phyloP scores from a whole-genome alignment of 2,888 invertebrate species.

The Danaus chrysippus region DNA sequence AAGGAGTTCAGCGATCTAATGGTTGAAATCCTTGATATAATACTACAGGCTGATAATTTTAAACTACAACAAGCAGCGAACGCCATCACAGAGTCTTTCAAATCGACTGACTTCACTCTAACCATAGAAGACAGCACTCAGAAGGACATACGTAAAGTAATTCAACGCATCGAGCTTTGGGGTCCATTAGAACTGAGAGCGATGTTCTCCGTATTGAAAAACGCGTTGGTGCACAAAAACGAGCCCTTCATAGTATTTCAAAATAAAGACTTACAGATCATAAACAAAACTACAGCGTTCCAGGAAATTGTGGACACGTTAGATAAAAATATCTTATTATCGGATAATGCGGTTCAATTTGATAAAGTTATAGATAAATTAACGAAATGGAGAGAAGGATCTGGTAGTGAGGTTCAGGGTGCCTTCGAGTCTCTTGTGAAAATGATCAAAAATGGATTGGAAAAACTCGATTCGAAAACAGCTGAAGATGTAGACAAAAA shows the following conservation, averaged over 20 bases:
- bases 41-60: conserved; percentile 35
- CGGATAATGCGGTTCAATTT: conserved; percentile 39
- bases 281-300: conserved; percentile 40
- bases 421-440: conserved; percentile 13
- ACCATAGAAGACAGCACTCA: conserved; percentile 30
- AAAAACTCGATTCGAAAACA: conserved; percentile 12
- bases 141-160: conserved; percentile 23
- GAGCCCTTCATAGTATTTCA: conserved; percentile 35
- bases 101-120: conserved; percentile 33
- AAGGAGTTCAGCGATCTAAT: conserved; percentile 40
- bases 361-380: conserved; percentile 33
- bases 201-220: conserved; percentile 34
- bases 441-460: conserved; percentile 11
- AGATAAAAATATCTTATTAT: conserved; percentile 35
- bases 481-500: not conserved
- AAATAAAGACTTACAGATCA: conserved; percentile 18
- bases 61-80: conserved; percentile 40
- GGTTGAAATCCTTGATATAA: conserved; percentile 33
- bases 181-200: conserved; percentile 23
- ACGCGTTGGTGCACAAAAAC: conserved; percentile 38
- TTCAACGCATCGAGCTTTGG: conserved; percentile 26
- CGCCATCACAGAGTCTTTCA: conserved; percentile 43
- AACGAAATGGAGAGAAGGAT: conserved; percentile 33
- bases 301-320: conserved; percentile 40
- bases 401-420: conserved; percentile 4